phyloP scores from a whole-genome alignment of 2,797 vertebrate species.

The Urophycis tenuis region DNA sequence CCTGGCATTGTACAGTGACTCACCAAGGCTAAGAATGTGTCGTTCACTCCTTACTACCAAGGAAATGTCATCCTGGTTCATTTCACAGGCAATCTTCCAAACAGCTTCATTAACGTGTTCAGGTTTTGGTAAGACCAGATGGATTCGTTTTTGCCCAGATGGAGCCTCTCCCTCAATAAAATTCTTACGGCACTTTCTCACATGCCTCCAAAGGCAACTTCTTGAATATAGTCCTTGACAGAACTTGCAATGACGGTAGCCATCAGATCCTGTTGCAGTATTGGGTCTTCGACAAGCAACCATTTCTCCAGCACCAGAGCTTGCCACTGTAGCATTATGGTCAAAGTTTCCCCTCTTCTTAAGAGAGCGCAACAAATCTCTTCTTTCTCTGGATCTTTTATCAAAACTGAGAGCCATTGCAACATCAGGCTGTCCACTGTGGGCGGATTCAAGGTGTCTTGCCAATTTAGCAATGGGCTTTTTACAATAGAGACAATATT shows the following conservation, averaged over 20 bases:
- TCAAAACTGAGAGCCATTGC: conserved; percentile 18
- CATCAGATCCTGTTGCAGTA: not conserved
- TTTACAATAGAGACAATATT: conserved; percentile 30
- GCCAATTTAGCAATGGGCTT: conserved; percentile 17
- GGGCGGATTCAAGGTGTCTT: conserved; percentile 16
- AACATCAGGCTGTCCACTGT: conserved; percentile 8
- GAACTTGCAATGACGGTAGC: conserved; percentile 13
- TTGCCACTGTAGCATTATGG: conserved; percentile 16
- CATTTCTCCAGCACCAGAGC: conserved; percentile 14
- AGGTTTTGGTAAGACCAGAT: conserved; percentile 19
- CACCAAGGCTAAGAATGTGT: conserved; percentile 13
- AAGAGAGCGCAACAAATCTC: conserved; percentile 17
- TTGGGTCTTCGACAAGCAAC: conserved; percentile 22
- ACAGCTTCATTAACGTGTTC: conserved; percentile 15
- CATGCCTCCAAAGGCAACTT: conserved; percentile 11
- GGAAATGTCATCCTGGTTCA: conserved; percentile 24
- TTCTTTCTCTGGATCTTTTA: conserved; percentile 11
- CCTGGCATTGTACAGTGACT: conserved; percentile 20
- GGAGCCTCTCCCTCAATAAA: not conserved
- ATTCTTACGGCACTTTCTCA: conserved; percentile 13
- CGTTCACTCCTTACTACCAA: conserved; percentile 13
- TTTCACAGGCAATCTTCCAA: conserved; percentile 30
- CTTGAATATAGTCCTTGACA: conserved; percentile 13
- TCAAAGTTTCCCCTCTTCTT: conserved; percentile 29
- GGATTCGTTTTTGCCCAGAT: not conserved